Conservation (phyloP, 2,113 vertebrate species). For the Salvator merianae region DNA sequence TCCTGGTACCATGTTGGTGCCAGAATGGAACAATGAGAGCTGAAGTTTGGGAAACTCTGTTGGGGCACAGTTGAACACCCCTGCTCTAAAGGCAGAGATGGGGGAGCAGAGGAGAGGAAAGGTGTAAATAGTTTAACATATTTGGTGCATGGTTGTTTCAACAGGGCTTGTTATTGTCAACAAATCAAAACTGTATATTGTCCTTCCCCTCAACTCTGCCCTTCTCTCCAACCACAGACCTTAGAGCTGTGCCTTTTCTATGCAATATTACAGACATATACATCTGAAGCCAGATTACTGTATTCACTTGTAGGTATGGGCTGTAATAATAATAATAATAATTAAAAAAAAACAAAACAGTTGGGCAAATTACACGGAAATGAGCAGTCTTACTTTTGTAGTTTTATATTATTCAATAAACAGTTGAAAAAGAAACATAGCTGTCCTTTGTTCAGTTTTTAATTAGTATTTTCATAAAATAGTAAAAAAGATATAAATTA, state of each 20-base stretch:
- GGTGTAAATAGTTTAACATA: conserved; percentile 73
- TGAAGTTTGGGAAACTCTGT: no score
- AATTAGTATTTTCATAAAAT: neutral
- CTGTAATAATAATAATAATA: conserved; percentile 76
- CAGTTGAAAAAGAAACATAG: conserved; percentile 72
- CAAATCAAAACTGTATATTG: conserved; percentile 80
- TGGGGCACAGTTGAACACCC: no score
- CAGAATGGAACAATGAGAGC: no score
- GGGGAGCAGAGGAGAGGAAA: conserved; percentile 45
- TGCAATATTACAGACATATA: conserved; percentile 94
- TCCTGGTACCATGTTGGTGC: no score
- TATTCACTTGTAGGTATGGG: conserved; percentile 89
- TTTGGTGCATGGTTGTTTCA: conserved; percentile 74
- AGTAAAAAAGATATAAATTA: neutral
- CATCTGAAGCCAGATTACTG: conserved; percentile 88
- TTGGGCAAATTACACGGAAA: conserved; percentile 93
- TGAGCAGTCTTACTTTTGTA: conserved; percentile 99
- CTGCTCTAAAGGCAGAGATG: conserved; percentile 54
- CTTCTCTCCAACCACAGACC: conserved; percentile 81
- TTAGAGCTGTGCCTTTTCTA: conserved; percentile 99
- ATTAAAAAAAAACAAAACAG: conserved; percentile 71
- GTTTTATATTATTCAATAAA: conserved; percentile 99
- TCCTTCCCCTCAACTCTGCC: conserved; percentile 72
- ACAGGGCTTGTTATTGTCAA: conserved; percentile 71
- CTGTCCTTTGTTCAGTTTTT: neutral